Percentiles rank a stretch among this genome's conserved stretches.
phyloP scores from a whole-genome alignment of 2,888 invertebrate species.

The Catotricha subobsoleta region DNA sequence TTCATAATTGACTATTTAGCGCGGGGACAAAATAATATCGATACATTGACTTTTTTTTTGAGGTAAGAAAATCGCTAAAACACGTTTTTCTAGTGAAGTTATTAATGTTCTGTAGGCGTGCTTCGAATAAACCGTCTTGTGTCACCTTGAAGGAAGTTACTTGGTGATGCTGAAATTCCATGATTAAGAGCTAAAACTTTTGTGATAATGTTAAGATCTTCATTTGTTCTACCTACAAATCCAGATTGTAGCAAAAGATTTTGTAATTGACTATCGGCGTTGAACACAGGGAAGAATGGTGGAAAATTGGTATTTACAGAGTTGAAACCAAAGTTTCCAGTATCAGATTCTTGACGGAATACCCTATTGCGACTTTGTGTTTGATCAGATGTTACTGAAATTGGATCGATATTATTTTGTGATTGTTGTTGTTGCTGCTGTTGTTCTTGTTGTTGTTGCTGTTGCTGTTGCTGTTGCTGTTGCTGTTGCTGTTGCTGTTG shows the following conservation, averaged over 20 bases:
- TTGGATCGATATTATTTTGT: constrained; percentile 18
- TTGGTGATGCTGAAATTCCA: constrained; percentile 29
- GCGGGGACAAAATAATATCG: no score
- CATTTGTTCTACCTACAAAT: constrained; percentile 37
- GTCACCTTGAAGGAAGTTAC: not conserved
- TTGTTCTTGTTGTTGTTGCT: constrained; percentile 23
- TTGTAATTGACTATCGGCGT: constrained; percentile 34
- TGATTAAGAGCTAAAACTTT: constrained; percentile 67
- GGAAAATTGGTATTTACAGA: constrained; percentile 12
- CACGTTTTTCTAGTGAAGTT: constrained; percentile 5
- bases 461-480: constrained; percentile 19
- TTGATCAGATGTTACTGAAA: constrained; percentile 16
- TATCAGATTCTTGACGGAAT: constrained; percentile 36
- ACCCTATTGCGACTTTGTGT: constrained; percentile 27
- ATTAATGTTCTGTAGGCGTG: not conserved
- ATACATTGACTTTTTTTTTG: no score
- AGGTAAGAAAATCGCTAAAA: constrained; percentile 9
- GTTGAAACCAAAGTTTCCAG: constrained; percentile 47
- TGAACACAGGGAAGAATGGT: constrained; percentile 2
- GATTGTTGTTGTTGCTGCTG: constrained; percentile 26
- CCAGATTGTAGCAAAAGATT: constrained; percentile 47
- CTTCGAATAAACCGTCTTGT: constrained; percentile 2
- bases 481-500: constrained; percentile 26
- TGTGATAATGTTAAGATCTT: constrained; percentile 63
- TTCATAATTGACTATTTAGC: no score